Conservation (phyloP, 2,888 invertebrate genomes). For the Teleogryllus oceanicus region DNA sequence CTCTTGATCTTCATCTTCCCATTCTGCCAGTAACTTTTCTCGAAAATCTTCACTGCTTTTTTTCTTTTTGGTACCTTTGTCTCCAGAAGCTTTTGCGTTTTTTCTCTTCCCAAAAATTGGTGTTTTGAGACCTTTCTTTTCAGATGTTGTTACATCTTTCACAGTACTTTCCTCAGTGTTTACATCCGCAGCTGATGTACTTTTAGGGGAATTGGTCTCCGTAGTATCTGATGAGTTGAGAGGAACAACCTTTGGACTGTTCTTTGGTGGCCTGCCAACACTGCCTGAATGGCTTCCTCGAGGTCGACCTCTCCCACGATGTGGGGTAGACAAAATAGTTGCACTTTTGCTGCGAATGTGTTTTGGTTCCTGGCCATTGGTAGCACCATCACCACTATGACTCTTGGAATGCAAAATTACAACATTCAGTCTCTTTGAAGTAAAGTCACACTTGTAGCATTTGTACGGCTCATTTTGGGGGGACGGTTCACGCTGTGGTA, state of each 20-base stretch:
- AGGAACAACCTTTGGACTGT: background rate
- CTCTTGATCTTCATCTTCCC: constrained; percentile 64
- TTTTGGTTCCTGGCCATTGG: constrained; percentile 40
- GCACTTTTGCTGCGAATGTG: constrained; percentile 35
- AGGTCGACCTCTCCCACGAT: constrained; percentile 23
- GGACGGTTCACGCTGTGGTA: constrained; percentile 26
- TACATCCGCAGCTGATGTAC: background rate
- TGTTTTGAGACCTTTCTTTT: constrained; percentile 33
- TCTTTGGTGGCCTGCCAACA: background rate
- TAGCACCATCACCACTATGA: constrained; percentile 53
- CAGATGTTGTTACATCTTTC: constrained; percentile 41
- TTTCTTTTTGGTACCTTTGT: constrained; percentile 47
- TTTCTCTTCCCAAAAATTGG: constrained; percentile 43
- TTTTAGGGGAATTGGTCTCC: constrained; percentile 27
- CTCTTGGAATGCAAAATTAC: constrained; percentile 69
- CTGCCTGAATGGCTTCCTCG: background rate
- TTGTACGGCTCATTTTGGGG: constrained; percentile 47
- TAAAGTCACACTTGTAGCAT: constrained; percentile 63
- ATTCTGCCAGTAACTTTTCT: constrained; percentile 69
- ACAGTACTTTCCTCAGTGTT: constrained; percentile 23
- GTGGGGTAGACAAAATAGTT: background rate
- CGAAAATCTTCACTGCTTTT: constrained; percentile 64
- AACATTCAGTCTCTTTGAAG: constrained; percentile 66
- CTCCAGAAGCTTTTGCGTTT: constrained; percentile 40
- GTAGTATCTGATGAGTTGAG: background rate